These are phyloP conservation scores for Tipula helvola DNA, from an alignment of 2,888 invertebrate genomes.

Conservation along the genomic window DNA sequence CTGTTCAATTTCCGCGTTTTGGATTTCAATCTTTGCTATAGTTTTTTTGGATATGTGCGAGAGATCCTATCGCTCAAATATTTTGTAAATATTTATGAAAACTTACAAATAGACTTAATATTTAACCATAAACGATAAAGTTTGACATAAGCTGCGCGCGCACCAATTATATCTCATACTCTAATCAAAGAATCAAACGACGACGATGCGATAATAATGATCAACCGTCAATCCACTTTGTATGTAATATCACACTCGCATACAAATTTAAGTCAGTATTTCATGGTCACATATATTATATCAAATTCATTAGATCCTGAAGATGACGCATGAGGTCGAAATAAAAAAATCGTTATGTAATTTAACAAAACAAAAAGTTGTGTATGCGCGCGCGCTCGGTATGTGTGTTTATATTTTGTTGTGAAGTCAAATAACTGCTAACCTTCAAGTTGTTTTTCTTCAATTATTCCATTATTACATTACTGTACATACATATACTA, in stretches of 20 bases:
- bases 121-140: not conserved
- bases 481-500: not conserved
- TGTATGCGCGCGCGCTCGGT: not conserved
- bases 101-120: not conserved
- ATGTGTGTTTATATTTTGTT: not conserved
- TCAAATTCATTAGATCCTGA: not conserved
- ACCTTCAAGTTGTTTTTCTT: not conserved
- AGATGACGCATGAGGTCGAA: slow-evolving; percentile 4
- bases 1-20: not conserved
- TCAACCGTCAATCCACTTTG: not conserved
- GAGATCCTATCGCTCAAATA: not conserved
- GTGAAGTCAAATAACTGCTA: not conserved
- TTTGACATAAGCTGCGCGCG: not conserved
- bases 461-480: not conserved
- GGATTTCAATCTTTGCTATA: not conserved
- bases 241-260: not conserved
- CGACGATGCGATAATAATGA: not conserved
- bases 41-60: not conserved
- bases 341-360: not conserved
- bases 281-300: not conserved
- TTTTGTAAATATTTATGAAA: not conserved
- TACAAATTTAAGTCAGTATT: not conserved
- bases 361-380: not conserved
- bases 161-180: not conserved
- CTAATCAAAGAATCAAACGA: not conserved